Evolutionary conservation across 2,888 invertebrate species (phyloP).

Genomic region (Myopa testacea): DNA sequence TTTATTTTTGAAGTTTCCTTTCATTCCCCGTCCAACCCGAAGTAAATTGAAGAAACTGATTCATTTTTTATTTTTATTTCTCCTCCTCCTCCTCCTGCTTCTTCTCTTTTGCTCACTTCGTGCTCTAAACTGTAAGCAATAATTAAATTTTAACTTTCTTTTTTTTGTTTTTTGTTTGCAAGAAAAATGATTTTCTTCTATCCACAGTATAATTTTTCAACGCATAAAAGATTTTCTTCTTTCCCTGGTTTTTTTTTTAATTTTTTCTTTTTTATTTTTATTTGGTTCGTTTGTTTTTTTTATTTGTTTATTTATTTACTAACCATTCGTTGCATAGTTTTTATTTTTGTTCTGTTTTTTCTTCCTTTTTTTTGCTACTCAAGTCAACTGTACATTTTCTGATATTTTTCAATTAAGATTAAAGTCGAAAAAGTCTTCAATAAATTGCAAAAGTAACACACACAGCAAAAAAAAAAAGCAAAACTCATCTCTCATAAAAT

Average conservation of each 20-base stretch:
- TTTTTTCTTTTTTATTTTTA: neutral
- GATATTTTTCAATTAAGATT: too few species aligned
- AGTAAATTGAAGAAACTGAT: neutral
- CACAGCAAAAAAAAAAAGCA: too few species aligned
- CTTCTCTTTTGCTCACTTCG: neutral
- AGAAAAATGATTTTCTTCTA: neutral
- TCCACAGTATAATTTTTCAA: neutral
- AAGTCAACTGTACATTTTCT: too few species aligned
- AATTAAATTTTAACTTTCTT: constrained; percentile 13
- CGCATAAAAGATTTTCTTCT: neutral
- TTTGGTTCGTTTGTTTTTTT: neutral
- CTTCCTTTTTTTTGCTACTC: too few species aligned
- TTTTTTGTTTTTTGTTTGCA: neutral
- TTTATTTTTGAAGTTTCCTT: neutral
- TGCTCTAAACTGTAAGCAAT: neutral
- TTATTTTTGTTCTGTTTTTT: neutral
- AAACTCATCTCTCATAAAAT: too few species aligned
- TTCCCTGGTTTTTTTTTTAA: neutral
- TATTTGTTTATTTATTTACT: neutral
- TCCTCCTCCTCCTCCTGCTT: neutral
- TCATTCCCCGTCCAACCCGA: neutral
- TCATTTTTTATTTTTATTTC: neutral
- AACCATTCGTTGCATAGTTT: neutral
- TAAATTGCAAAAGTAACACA: too few species aligned
- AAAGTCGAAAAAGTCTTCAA: too few species aligned